Conservation (phyloP, 2,888 invertebrate genomes). For the Sclerodermus sp. region DNA sequence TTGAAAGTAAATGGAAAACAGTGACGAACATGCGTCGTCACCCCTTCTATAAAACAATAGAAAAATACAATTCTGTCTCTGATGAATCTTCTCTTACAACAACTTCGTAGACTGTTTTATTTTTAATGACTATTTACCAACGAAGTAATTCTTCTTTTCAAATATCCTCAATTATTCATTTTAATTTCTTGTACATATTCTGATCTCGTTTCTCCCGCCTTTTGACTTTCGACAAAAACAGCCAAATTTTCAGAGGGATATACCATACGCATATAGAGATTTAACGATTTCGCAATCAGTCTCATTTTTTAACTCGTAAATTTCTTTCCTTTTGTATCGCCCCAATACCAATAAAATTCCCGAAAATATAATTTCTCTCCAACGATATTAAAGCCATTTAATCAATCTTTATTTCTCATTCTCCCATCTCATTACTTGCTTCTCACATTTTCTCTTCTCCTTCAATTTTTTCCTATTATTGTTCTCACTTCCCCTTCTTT, state of each 20-base stretch:
- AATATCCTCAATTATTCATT: too few relatives aligned
- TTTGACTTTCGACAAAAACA: background rate
- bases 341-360: conserved; percentile 30
- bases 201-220: background rate
- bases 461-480: too few relatives aligned
- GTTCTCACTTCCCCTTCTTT: conserved; percentile 8
- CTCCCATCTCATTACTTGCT: background rate
- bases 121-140: too few relatives aligned
- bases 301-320: background rate
- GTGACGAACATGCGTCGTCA: conserved; percentile 19
- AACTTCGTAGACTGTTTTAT: too few relatives aligned
- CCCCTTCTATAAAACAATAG: conserved; percentile 36
- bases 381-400: conserved; percentile 7
- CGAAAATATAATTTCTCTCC: conserved; percentile 39
- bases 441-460: too few relatives aligned
- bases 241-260: conserved; percentile 19
- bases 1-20: conserved; percentile 15
- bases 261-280: conserved; percentile 19
- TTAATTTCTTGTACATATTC: too few relatives aligned
- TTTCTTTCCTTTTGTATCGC: background rate
- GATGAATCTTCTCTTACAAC: conserved; percentile 30
- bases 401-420: conserved; percentile 14
- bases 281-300: conserved; percentile 7
- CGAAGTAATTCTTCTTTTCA: too few relatives aligned
- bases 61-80: conserved; percentile 44